Evolutionary conservation across 2,888 invertebrate species (phyloP), one percentile per base, ranked within the genome.

Genomic region (Muscina levida): DNA sequence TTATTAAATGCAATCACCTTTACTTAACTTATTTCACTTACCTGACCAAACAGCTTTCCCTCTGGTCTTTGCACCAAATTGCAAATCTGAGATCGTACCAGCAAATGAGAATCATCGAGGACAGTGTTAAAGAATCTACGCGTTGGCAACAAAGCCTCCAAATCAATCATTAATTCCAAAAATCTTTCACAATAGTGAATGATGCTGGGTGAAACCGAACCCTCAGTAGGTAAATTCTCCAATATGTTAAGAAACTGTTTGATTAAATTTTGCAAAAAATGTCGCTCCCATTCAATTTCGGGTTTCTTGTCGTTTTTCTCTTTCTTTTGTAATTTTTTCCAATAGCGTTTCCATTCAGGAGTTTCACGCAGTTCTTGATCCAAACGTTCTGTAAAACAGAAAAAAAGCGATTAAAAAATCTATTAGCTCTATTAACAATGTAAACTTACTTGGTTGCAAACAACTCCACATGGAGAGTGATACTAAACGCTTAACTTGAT

Each of bases 61-160:
- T 98, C 98, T 0, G 93, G 92, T 70, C 96, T 91, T 76, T 92
- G 91, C 0, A 94, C 90, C 51, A 99, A 92, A 72, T 94, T 92
- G 1, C 97, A 95, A 83, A 98, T 92, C 85, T 95, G 94, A 87
- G 98, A 97, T 67, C 96, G 93, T 10, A 98, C 97, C 57, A 99
- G 95, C 44, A 99, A 92, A 89, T 99, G 98, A 82, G 95, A 94
- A 91, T 98, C 97, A 88, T 99, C 98, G 90, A 99, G 92, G 0
- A 99, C 94, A 0, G 97, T 96, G 91, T 99, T 98, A 91, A 99
- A 98, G 91, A 98, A 99, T 65, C 99, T 93, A 44, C 99, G 93
- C 0, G 99, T 99, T 0, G 98, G 98, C 86, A 99, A 91, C 83
- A 98, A 92, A 0, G 98, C 97, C 88, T 99, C 98, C 84, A 99